Base-by-base conservation (phyloP, 2,888 invertebrate species). In the Steinernema carpocapsae region DNA sequence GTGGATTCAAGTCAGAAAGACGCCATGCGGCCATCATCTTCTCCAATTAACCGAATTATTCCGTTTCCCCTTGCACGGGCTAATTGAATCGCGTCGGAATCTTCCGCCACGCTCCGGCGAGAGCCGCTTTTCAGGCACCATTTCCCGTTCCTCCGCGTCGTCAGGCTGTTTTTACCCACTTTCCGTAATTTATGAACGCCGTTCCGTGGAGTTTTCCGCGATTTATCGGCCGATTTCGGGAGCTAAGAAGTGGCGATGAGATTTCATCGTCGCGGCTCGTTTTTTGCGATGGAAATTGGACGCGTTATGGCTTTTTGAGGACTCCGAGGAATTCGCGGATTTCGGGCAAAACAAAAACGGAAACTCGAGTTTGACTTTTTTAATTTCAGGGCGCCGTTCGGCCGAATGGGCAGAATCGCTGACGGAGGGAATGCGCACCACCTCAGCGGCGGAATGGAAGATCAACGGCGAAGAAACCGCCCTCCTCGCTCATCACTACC, bases 401-500 rank as follows among this genome's bases (percentile, higher is more conserved):
- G 64, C 64, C 64, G 64, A 64, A 64, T 64, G 64, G 64, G 64
- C 64, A 64, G 29, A 64, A 64, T 64, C 29, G 64, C 64, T 29
- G 64, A 22, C 56, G 56, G 56, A 56, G 56, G 64, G 64, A 64
- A 64, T 64, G 64, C 64, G 64, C 64, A 64, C 64, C 64, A 64
- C 64, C 64, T 64, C 64, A 64, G 64, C 64, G 64, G 64, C 64
- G 64, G 64, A 64, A 32, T 64, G 64, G 64, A 64, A 64, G 64
- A 64, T 64, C 64, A 64, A 71, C 51, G 76, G 76, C 32, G 81
- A 81, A 32, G 81, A 81, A 71, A 83, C 81, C 32, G 79, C 81
- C 6, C 74, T 83, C n/a, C 72, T 81, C n/a, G 72, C 81, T 0
- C 80, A 82, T 70, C 80, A 77, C 71, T 82, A 80, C 76, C 81